phyloP scores from a whole-genome alignment of 2,888 invertebrate genomes.

The Eupithecia exiguata region DNA sequence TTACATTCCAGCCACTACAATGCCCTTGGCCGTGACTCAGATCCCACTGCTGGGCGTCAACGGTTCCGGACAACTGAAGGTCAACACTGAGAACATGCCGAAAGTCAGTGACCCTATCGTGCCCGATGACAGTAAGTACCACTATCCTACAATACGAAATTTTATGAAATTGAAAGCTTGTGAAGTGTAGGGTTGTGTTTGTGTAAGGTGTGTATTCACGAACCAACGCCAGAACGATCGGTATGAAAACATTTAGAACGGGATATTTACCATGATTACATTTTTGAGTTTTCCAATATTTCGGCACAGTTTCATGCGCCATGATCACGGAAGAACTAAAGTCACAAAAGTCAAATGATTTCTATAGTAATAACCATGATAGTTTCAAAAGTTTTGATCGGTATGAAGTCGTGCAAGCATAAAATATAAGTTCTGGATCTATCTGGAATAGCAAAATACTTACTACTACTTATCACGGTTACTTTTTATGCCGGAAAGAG shows the following conservation, averaged over 20 bases:
- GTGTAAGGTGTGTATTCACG: background rate
- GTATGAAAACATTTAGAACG: no score
- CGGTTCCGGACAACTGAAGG: constrained; percentile 72
- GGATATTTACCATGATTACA: no score
- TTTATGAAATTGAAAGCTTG: background rate
- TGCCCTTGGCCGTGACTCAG: constrained; percentile 56
- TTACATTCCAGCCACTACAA: constrained; percentile 46
- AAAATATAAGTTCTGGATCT: background rate
- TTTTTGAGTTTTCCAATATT: no score
- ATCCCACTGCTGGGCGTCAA: constrained; percentile 75
- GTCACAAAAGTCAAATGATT: no score
- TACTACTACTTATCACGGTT: background rate
- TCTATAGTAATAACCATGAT: no score
- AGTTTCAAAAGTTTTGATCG: no score
- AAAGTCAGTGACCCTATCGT: constrained; percentile 75
- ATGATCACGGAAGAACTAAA: no score
- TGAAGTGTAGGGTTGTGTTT: no score
- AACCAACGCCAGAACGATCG: background rate
- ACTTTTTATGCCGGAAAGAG: background rate
- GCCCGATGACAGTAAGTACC: constrained; percentile 69
- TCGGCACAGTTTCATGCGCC: no score
- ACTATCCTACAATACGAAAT: background rate
- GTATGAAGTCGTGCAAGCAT: no score
- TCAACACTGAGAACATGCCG: constrained; percentile 58
- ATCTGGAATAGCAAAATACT: background rate